phyloP scores from a whole-genome alignment of 2,797 vertebrate genomes.

The Pangasius sanitwongsei region DNA sequence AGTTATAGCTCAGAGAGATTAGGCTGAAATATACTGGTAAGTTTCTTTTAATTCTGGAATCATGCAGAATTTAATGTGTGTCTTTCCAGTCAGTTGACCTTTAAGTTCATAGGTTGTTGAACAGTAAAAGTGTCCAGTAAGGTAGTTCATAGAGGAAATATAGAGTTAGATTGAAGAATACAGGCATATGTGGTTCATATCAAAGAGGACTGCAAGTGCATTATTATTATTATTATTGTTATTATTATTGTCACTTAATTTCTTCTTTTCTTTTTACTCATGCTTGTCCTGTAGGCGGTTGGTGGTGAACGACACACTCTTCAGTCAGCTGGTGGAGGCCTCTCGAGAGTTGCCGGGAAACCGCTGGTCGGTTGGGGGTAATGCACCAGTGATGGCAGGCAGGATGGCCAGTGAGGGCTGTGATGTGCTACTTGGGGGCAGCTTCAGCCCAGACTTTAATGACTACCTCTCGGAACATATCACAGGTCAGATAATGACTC shows the following conservation, averaged over 20 bases:
- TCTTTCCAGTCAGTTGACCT: neutral
- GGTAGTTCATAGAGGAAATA: neutral
- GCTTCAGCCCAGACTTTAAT: slow-evolving; percentile 78
- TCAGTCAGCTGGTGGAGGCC: slow-evolving; percentile 78
- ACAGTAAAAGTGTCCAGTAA: neutral
- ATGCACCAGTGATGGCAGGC: slow-evolving; percentile 83
- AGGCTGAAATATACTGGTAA: neutral
- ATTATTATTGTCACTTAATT: neutral
- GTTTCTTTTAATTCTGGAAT: neutral
- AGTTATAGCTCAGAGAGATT: neutral
- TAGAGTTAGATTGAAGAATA: neutral
- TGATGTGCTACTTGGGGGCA: slow-evolving; percentile 82
- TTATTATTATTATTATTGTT: neutral
- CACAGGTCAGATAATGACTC: slow-evolving; percentile 67
- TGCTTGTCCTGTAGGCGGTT: slow-evolving; percentile 71
- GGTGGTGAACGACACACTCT: slow-evolving; percentile 80
- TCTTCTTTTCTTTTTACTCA: neutral
- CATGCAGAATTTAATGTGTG: neutral
- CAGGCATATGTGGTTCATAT: neutral
- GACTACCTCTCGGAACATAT: slow-evolving; percentile 80
- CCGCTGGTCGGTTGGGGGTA: slow-evolving; percentile 83
- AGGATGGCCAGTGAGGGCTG: slow-evolving; percentile 83
- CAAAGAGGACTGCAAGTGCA: neutral
- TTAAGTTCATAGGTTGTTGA: neutral
- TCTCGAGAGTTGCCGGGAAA: slow-evolving; percentile 81